phyloP scores from a whole-genome alignment of 2,113 vertebrate genomes.

The Gobius niger region DNA sequence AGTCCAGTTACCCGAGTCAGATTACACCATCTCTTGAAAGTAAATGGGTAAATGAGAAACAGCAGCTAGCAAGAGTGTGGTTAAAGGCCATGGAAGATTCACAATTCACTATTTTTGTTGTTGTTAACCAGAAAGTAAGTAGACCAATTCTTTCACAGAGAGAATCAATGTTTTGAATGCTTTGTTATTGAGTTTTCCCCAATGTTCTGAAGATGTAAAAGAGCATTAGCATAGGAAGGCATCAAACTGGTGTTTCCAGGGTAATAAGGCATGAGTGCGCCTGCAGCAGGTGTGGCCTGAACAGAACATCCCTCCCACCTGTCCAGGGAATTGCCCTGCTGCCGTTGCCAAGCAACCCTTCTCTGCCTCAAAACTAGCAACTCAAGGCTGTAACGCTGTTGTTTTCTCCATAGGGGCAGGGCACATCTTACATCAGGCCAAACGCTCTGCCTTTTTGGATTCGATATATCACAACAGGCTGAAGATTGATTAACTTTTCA shows the following conservation, averaged over 20 bases:
- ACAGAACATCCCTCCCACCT: conserved; percentile 52
- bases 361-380: conserved; percentile 38
- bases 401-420: conserved; percentile 34
- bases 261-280: conserved; percentile 17
- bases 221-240: conserved; percentile 19
- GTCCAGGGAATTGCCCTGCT: conserved; percentile 53
- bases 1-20: conserved; percentile 28
- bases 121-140: conserved; percentile 4
- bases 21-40: conserved; percentile 47
- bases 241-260: conserved; percentile 15
- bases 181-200: neutral
- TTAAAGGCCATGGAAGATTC: conserved; percentile 16
- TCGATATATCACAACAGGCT: neutral
- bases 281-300: conserved; percentile 61
- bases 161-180: no score
- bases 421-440: neutral
- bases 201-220: neutral
- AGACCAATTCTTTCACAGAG: neutral
- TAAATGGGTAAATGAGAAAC: conserved; percentile 31
- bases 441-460: neutral
- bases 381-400: conserved; percentile 34
- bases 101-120: conserved; percentile 13
- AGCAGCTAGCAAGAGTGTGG: neutral
- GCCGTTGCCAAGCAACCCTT: conserved; percentile 60
- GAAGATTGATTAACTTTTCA: neutral